Evolutionary conservation across 1,140 invertebrate genomes (phyloP).

Genomic region (Drosophila sucinea): DNA sequence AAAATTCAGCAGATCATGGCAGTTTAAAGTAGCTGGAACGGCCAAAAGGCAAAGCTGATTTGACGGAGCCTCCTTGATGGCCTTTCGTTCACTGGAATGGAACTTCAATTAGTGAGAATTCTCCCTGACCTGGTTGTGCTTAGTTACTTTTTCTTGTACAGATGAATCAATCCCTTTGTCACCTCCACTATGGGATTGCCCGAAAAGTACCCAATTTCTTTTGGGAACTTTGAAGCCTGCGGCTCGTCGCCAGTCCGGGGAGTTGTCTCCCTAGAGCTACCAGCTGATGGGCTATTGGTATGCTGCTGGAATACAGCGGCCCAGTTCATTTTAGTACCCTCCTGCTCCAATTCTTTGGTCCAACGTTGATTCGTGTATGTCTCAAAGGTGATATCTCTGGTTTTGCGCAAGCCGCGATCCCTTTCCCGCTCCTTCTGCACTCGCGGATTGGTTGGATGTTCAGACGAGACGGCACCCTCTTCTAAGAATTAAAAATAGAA

Average conservation of each 20-base stretch:
- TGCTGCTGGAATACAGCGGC: conserved; percentile 66
- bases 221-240: conserved; percentile 78
- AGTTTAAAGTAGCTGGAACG: conserved; percentile 96
- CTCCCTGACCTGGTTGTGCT: background rate
- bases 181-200: conserved; percentile 98
- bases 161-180: conserved; percentile 97
- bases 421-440: conserved; percentile 83
- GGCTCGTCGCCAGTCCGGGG: conserved; percentile 79
- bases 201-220: conserved; percentile 94
- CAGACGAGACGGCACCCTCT: conserved; percentile 73
- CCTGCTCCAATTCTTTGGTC: conserved; percentile 57
- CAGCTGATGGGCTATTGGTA: conserved; percentile 66
- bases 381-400: conserved; percentile 87
- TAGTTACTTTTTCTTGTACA: conserved; percentile 96
- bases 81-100: conserved; percentile 85
- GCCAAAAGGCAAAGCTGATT: conserved; percentile 94
- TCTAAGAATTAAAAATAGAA: conserved; percentile 2
- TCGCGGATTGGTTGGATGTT: conserved; percentile 79
- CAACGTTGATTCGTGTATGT: conserved; percentile 85
- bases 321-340: conserved; percentile 70
- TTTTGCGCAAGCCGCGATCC: conserved; percentile 85
- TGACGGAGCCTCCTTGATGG: conserved; percentile 88
- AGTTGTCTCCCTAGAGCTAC: conserved; percentile 82
- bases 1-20: conserved; percentile 97
- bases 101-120: background rate